Evolutionary conservation across 2,797 vertebrate species (phyloP).

Genomic region (Chelidonichthys spinosus): DNA sequence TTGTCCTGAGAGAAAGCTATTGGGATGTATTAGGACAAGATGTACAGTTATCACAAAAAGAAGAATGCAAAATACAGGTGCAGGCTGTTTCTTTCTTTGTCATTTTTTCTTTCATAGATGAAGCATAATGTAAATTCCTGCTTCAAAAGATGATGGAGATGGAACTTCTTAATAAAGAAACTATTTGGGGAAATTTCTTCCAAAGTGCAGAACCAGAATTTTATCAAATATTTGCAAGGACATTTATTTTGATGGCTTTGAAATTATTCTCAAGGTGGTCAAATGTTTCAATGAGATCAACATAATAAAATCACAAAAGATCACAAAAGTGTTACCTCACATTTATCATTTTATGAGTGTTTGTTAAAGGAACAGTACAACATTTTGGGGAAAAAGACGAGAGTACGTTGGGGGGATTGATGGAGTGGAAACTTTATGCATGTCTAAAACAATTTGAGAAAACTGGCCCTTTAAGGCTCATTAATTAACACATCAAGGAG

Average conservation of each 20-base stretch:
- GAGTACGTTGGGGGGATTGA: background rate
- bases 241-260: background rate
- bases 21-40: conserved; percentile 33
- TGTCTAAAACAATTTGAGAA: no score
- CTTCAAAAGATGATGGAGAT: background rate
- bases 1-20: conserved; percentile 14
- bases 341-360: background rate
- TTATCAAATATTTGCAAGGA: background rate
- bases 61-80: conserved; percentile 12
- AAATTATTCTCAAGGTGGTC: background rate
- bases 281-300: background rate
- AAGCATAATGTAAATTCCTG: background rate
- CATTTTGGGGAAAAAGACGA: background rate
- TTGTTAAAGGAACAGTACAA: background rate
- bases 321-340: background rate
- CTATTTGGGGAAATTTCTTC: background rate
- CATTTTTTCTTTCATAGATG: background rate
- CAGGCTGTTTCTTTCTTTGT: background rate
- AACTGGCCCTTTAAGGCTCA: no score
- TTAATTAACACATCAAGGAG: no score
- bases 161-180: background rate
- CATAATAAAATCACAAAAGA: no score
- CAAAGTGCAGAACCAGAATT: background rate
- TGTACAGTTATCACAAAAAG: conserved; percentile 33
- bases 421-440: background rate